phyloP scores from a whole-genome alignment of 1,140 invertebrate species.

The Dendrolimus kikuchii region DNA sequence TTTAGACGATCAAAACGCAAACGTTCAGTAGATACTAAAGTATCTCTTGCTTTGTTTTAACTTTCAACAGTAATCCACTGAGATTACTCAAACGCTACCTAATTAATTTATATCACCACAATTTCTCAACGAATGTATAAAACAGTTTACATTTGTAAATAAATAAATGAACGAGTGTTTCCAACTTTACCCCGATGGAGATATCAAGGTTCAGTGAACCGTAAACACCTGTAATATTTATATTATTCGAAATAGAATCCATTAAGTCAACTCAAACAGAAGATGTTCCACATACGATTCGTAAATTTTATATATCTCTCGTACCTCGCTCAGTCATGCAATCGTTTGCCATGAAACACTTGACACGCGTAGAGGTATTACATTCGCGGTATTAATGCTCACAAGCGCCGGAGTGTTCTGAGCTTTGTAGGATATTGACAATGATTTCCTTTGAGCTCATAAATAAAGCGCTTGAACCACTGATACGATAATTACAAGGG shows the following conservation, averaged over 20 bases:
- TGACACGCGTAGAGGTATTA: too few relatives aligned
- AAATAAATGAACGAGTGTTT: constrained; percentile 3
- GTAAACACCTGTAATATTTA: constrained; percentile 1
- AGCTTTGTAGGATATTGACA: too few relatives aligned
- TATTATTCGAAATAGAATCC: constrained; percentile 5
- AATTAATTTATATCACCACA: constrained; percentile 6
- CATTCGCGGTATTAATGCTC: too few relatives aligned
- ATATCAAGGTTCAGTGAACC: constrained; percentile 5
- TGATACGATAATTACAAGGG: too few relatives aligned
- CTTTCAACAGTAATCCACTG: constrained; percentile 2
- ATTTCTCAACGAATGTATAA: constrained; percentile 4
- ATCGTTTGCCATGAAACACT: too few relatives aligned
- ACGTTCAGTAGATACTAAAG: constrained; percentile 16
- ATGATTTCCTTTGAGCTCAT: too few relatives aligned
- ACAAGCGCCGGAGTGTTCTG: too few relatives aligned
- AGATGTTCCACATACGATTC: constrained; percentile 4
- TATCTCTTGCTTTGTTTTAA: constrained; percentile 1
- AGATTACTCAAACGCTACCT: constrained; percentile 3
- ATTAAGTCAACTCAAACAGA: constrained; percentile 1
- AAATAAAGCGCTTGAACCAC: too few relatives aligned
- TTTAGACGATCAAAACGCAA: constrained; percentile 36
- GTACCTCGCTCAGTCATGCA: not conserved
- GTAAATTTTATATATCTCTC: constrained; percentile 5
- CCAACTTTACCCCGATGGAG: constrained; percentile 4
- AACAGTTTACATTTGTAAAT: constrained; percentile 3